phyloP scores from a whole-genome alignment of 2,888 invertebrate species.

The Antheraea yamamai region DNA sequence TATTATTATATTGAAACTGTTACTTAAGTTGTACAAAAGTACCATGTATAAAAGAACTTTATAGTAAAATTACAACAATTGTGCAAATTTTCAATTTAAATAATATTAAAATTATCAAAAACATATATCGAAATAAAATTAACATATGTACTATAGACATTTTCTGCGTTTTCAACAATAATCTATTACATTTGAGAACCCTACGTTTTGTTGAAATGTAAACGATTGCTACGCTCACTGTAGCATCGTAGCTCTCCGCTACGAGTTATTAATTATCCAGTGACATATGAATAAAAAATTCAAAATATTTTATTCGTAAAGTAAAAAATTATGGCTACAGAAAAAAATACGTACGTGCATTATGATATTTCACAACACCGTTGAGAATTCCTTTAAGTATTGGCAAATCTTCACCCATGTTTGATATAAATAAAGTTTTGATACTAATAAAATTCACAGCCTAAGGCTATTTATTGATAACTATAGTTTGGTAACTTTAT shows the following conservation, averaged over 20 bases:
- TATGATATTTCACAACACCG: constrained; percentile 94
- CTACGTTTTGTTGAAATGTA: background rate
- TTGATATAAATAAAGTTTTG: constrained; percentile 77
- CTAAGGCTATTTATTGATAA: constrained; percentile 75
- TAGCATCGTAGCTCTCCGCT: constrained; percentile 19
- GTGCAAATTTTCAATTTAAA: background rate
- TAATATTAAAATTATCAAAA: too few species aligned
- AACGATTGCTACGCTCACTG: constrained; percentile 14
- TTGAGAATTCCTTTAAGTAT: constrained; percentile 95
- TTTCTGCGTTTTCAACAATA: background rate
- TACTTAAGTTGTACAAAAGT: background rate
- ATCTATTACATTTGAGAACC: background rate
- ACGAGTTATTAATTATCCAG: constrained; percentile 2
- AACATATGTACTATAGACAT: background rate
- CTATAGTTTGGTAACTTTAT: constrained; percentile 70
- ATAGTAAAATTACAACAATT: background rate
- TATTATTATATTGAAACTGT: background rate
- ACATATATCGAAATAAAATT: background rate
- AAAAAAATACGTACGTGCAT: constrained; percentile 91
- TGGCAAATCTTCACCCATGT: constrained; percentile 94
- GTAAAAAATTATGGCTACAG: constrained; percentile 4
- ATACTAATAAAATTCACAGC: constrained; percentile 76
- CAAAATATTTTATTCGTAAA: background rate
- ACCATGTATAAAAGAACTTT: background rate
- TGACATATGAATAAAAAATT: background rate